Conservation (phyloP, 2,888 invertebrate species). For the Patella caerulea region DNA sequence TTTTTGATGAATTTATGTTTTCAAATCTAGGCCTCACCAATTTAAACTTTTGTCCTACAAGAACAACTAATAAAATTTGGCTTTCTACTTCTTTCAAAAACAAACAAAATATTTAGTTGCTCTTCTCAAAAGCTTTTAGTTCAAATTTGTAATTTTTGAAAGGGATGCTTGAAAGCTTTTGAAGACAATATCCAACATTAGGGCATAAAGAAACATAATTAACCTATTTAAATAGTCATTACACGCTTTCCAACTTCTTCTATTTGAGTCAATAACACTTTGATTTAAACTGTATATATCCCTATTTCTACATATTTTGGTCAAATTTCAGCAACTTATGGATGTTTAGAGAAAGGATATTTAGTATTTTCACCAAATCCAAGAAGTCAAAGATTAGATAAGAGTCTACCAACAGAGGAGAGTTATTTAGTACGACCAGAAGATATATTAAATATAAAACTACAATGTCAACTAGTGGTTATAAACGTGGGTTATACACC, state of each 20-base stretch:
- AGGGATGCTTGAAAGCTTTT: no score
- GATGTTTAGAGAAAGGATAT: conserved; percentile 59
- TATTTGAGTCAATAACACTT: neutral
- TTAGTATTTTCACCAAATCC: conserved; percentile 60
- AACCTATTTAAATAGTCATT: no score
- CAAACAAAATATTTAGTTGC: no score
- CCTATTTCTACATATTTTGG: neutral
- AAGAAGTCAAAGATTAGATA: conserved; percentile 28
- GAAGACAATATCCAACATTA: no score
- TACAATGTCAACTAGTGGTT: conserved; percentile 64
- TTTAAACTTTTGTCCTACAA: no score
- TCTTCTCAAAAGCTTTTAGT: no score
- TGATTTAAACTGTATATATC: neutral
- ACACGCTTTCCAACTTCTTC: neutral
- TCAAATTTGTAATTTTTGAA: no score
- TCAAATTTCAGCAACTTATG: conserved; percentile 57
- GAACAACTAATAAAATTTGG: no score
- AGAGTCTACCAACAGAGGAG: conserved; percentile 41
- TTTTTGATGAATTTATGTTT: no score
- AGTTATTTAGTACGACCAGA: conserved; percentile 59
- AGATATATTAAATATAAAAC: conserved; percentile 58
- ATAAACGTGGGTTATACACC: conserved; percentile 60
- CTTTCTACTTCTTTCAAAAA: no score
- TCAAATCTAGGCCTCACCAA: no score
- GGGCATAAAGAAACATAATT: no score